These are phyloP conservation scores for Epicauta chinensis DNA, from an alignment of 1,140 invertebrate genomes.

Conservation along the genomic window DNA sequence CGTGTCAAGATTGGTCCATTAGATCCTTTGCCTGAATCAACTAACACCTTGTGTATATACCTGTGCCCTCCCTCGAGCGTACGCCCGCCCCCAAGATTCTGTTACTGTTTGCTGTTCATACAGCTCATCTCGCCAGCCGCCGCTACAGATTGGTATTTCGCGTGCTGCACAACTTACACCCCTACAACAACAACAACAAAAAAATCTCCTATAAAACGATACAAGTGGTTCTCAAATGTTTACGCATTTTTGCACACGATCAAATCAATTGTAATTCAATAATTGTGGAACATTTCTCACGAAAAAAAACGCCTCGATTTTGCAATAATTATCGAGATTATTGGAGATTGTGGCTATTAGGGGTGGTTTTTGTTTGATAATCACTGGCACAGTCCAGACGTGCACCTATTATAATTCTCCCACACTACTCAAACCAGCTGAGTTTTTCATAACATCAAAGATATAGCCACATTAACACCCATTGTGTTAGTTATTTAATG, in stretches of 20 bases:
- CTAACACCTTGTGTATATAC: conserved; percentile 27
- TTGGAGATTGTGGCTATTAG: neutral
- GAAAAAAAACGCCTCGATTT: too few species aligned
- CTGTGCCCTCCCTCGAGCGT: conserved; percentile 20
- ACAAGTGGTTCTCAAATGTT: too few species aligned
- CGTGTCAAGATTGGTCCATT: conserved; percentile 25
- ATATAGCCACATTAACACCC: conserved; percentile 39
- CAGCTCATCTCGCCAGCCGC: conserved; percentile 27
- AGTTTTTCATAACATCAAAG: conserved; percentile 34
- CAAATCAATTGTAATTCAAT: too few species aligned
- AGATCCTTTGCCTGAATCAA: conserved; percentile 32
- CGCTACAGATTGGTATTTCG: conserved; percentile 40
- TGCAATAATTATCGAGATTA: too few species aligned
- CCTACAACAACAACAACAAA: neutral
- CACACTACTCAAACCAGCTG: conserved; percentile 38
- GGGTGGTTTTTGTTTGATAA: conserved; percentile 21
- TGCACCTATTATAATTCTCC: conserved; percentile 40
- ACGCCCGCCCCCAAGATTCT: conserved; percentile 19
- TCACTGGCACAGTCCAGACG: conserved; percentile 29
- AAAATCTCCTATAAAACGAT: too few species aligned
- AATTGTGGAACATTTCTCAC: too few species aligned
- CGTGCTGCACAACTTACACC: conserved; percentile 33
- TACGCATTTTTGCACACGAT: too few species aligned
- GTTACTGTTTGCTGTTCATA: conserved; percentile 2
- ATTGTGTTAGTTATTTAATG: conserved; percentile 41